Conservation (phyloP, 2,888 invertebrate genomes). For the Penaeus monodon region DNA sequence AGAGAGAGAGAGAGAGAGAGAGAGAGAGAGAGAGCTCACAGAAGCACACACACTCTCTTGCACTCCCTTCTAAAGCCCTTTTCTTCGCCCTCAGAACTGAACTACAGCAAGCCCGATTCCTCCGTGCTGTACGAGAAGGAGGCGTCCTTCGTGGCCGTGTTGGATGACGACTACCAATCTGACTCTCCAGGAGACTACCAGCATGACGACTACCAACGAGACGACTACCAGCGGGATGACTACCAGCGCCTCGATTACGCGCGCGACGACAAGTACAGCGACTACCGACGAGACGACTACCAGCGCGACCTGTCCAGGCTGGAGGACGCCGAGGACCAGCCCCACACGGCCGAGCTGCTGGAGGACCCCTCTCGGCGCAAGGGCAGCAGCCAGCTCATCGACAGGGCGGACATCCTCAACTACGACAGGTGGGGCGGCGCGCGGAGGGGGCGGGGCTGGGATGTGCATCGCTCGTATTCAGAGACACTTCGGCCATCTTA, state of each 20-base stretch:
- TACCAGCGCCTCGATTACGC: background rate
- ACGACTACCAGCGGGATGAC: background rate
- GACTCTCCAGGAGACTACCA: background rate
- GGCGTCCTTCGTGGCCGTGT: conserved; percentile 82
- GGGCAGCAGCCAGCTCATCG: conserved; percentile 46
- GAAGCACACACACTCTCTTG: background rate
- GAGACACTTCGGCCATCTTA: no score
- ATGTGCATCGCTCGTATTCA: no score
- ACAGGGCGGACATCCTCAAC: conserved; percentile 50
- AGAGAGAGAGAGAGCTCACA: no score
- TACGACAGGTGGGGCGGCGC: conserved; percentile 43
- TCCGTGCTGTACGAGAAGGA: conserved; percentile 77
- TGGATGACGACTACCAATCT: conserved; percentile 73
- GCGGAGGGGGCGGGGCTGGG: no score
- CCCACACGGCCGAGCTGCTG: conserved; percentile 25
- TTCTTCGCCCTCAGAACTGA: conserved; percentile 77
- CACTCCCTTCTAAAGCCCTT: background rate
- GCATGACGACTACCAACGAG: background rate
- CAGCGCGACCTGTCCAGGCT: background rate
- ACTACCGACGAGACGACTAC: background rate
- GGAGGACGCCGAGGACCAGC: background rate
- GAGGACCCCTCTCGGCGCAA: background rate
- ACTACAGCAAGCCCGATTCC: conserved; percentile 68
- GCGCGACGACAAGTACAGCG: background rate
- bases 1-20: no score